Base-by-base conservation (phyloP, 1,140 invertebrate genomes). In the Drosophila malerkotliana region DNA sequence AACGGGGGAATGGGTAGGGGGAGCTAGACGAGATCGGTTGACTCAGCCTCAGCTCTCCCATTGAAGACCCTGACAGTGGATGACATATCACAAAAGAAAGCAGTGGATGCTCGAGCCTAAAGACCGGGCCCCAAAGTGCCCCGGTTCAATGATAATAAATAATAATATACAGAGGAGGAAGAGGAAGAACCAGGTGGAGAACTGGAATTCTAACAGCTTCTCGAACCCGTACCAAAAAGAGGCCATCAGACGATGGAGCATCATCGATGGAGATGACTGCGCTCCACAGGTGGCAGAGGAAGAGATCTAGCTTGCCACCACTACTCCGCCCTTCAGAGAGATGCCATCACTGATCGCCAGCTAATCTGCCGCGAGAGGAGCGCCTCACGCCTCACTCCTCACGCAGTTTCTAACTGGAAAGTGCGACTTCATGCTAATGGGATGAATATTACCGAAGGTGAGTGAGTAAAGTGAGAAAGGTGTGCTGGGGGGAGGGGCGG, bases 381-480 rank as follows among this genome's bases (percentile, higher is more conserved):
- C 52, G 55, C 44, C 37, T 15, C 51, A 62, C 53, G 64, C 56
- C 18, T 18, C 18, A 18, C 18, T 18, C 18, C 18, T 21, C 51
- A 62, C 53, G 64, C 56, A 64, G 24, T 24, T 74, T 81, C 73
- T 77, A 81, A 75, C 74, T 87, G 60, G 68, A 81, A 85, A 84
- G 77, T 79, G 72, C 60, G 73, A 49, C 69, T 81, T 62, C 58
- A 85, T 85, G 82, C 78, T 85, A 85, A 85, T 87, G 69, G 74
- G 82, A 75, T 78, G 64, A 53, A 57, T 64, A 44, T 55, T 54
- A 37, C 8, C 26, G 24, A 26, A 51, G 37, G 45, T 30, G 7
- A 45, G 8, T 57, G 21, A 49, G 37, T 54, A 14, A 41, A 18
- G 18, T 18, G 18, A 18, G 18, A 18, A 18, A 18, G 18, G 18